Conservation (phyloP, 1,140 invertebrate species). For the Teleogryllus occipitalis region DNA sequence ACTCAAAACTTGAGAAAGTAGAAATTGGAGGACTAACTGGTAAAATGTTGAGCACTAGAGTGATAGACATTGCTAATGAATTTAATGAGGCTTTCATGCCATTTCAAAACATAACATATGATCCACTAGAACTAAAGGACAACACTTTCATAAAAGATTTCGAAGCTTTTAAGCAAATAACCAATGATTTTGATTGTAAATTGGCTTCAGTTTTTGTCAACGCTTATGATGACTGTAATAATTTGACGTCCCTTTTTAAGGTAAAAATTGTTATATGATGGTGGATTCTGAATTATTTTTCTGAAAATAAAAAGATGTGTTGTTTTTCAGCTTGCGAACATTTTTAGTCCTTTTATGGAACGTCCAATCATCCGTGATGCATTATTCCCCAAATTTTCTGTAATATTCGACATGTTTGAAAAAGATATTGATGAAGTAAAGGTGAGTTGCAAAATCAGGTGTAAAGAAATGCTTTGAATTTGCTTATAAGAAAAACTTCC, state of each 20-base stretch:
- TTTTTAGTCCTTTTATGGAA: neutral
- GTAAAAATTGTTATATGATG: conserved; percentile 37
- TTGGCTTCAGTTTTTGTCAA: conserved; percentile 81
- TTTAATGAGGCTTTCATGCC: conserved; percentile 76
- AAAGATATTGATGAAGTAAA: conserved; percentile 13
- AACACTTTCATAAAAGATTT: conserved; percentile 75
- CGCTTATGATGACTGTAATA: conserved; percentile 84
- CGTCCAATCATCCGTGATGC: neutral
- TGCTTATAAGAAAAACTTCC: too few relatives aligned
- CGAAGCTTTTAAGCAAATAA: conserved; percentile 66
- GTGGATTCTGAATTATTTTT: neutral
- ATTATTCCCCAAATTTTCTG: neutral
- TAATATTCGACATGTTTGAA: neutral
- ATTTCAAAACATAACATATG: conserved; percentile 49
- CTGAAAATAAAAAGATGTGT: neutral
- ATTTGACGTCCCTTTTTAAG: conserved; percentile 84
- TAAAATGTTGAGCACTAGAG: conserved; percentile 64
- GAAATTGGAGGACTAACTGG: conserved; percentile 90
- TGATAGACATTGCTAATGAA: conserved; percentile 72
- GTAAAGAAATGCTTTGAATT: too few relatives aligned
- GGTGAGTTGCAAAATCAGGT: conserved; percentile 23
- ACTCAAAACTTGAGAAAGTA: conserved; percentile 89
- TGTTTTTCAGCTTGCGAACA: neutral
- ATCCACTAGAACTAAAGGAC: conserved; percentile 84
- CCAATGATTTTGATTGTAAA: conserved; percentile 79